phyloP scores from a whole-genome alignment of 2,888 invertebrate genomes.

The Aproaerema taeniolella region DNA sequence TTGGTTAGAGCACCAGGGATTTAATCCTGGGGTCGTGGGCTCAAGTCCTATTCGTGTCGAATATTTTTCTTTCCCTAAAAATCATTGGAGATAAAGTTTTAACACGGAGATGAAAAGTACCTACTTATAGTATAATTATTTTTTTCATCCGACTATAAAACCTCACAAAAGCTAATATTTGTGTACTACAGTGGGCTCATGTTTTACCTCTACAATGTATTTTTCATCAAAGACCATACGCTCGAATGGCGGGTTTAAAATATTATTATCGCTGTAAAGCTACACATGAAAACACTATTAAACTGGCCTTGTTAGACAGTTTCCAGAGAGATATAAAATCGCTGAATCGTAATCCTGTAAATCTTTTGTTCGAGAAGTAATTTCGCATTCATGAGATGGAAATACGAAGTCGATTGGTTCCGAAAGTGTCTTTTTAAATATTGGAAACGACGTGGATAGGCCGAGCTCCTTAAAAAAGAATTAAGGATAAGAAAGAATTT shows the following conservation, averaged over 20 bases:
- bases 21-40: too few species aligned
- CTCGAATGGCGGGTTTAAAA: slow-evolving; percentile 10
- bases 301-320: background rate
- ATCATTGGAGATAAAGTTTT: too few species aligned
- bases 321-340: background rate
- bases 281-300: slow-evolving; percentile 11
- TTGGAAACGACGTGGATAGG: slow-evolving; percentile 18
- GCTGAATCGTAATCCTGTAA: background rate
- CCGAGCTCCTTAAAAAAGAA: too few species aligned
- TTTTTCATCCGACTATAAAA: too few species aligned
- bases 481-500: too few species aligned
- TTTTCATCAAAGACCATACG: slow-evolving; percentile 13
- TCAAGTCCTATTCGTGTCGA: too few species aligned
- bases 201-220: slow-evolving; percentile 11
- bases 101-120: too few species aligned
- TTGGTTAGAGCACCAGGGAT: too few species aligned
- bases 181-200: too few species aligned
- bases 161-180: too few species aligned
- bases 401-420: slow-evolving; percentile 7
- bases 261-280: slow-evolving; percentile 9
- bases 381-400: slow-evolving; percentile 10
- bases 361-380: background rate
- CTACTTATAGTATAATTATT: too few species aligned
- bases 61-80: too few species aligned
- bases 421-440: slow-evolving; percentile 13